Evolutionary conservation across 2,888 invertebrate genomes (phyloP), one percentile per base, ranked within the genome.

Genomic region (Leptopilina drosophilae): DNA sequence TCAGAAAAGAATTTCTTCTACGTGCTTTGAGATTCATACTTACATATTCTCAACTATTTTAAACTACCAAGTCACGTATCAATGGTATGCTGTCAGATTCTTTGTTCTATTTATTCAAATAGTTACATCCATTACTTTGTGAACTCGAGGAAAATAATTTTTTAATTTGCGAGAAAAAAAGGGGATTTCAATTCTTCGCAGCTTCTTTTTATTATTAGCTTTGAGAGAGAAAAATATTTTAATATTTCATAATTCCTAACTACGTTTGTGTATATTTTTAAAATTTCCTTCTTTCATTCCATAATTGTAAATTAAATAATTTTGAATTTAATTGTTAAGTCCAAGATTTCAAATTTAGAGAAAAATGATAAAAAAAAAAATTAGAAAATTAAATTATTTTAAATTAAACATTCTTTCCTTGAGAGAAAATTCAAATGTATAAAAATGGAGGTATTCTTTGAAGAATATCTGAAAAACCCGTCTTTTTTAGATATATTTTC

Each of bases 41-140:
- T 56, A 56, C 53, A 73, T 73, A 73, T 73, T 73, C 73, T 73
- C 26, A 14, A 12, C 33, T 33, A 73, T 56, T 53, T 73, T 73
- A 56, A 73, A 73, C 33, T 73, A 56, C 73, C 73, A 56, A 73
- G 73, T 73, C 73, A 73, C 73, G 73, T 73, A 73, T 73, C 33
- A 73, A 73, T 73, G 73, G 73, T 53, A 73, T 56, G 53, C 56
- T 53, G 73, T 73, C 73, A 73, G 73, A 73, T 73, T 73, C 53
- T 56, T 56, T 73, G 20, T 73, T 73, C 73, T 73, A 73, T 73
- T 73, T 73, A 56, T 73, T 73, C 33, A 33, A 53, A 73, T 73
- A 73, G 73, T 73, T 73, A 56, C 73, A 73, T 56, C 56, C 9
- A 73, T 73, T 73, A 73, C 73, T 53, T 49, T 69, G 26, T 40